Evolutionary conservation across 2,113 vertebrate species (phyloP), one percentile per base, ranked within the genome.

Genomic region (Entomyzon cyanotis): DNA sequence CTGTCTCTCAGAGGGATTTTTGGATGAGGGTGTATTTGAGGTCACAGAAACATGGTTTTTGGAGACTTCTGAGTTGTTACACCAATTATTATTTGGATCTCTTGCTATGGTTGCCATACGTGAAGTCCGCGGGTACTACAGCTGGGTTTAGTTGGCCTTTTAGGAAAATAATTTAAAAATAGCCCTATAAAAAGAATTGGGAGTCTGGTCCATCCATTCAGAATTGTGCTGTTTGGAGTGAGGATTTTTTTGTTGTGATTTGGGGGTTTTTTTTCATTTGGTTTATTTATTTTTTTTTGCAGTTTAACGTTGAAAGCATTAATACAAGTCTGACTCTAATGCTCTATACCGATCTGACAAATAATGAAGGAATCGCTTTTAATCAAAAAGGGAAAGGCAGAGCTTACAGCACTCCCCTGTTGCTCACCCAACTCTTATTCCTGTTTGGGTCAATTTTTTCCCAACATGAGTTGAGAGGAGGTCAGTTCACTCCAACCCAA

Each of bases 151-250:
- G 9, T 0, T 39, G 8, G 16, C 2, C 9, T 47, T 87, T 47
- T 13, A 74, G 41, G 46, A 76, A 65, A 64, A 20, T 7, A 47
- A 47, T 7, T 15, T 3, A 22, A 47, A 21, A 41, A 41, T 0
- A 75, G 1, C 24, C 12, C 28, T 19, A 7, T 39, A 21, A 64
- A 52, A 85, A 9, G 9, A 0, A 12, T 15, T 41, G 0, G 7
- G 7, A 73, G 46, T 47, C 10, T 44, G 10, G 18, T 62, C 42
- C 13, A 33, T 37, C 17, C 49, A 21, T n/a, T 88, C 79, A 46
- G 14, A 69, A 83, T 62, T 30, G 6, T n/a, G 19, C 11, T 76
- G 17, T 31, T 83, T 35, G n/a, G 21, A 30, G 9, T 31, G n/a
- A 11, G 13, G n/a, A 12, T 10, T 60, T 49, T 68, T 60, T 30